These are phyloP conservation scores for Exaiptasia diaphana DNA, from an alignment of 64 coral and sea anemone species.

Conservation along the genomic window DNA sequence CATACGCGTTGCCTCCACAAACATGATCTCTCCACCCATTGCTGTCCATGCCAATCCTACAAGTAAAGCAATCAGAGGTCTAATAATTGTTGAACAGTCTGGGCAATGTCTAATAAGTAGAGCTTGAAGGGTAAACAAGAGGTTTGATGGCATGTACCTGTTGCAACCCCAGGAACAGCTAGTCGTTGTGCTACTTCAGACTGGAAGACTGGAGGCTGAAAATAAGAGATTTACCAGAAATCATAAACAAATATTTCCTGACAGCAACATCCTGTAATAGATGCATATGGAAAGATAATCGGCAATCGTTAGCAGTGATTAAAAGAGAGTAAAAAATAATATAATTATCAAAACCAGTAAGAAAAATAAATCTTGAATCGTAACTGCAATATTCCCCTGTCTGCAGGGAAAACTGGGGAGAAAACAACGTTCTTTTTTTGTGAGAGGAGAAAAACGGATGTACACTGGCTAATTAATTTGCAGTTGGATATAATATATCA, in stretches of 20 bases:
- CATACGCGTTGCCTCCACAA: conserved; percentile 89
- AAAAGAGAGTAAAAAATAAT: background rate
- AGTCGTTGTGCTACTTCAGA: conserved; percentile 84
- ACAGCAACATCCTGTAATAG: background rate
- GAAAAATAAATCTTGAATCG: too few relatives aligned
- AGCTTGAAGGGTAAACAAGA: background rate
- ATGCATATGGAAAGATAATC: background rate
- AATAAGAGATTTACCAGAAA: background rate
- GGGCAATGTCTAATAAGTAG: background rate
- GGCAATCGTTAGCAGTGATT: background rate
- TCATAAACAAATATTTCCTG: background rate
- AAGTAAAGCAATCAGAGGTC: background rate
- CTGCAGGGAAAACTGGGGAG: too few relatives aligned
- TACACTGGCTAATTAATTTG: too few relatives aligned
- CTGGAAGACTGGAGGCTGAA: conserved; percentile 72
- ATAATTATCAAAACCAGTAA: background rate
- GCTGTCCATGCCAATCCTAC: conserved; percentile 87
- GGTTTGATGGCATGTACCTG: conserved; percentile 27
- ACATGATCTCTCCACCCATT: conserved; percentile 95
- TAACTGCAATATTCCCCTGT: too few relatives aligned
- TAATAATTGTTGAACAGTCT: background rate
- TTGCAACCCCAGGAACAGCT: conserved; percentile 71
- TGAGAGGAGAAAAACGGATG: too few relatives aligned
- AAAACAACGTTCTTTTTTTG: too few relatives aligned
- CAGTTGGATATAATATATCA: too few relatives aligned